A percentile compares a stretch with the other conserved stretches of the same genome.
These are phyloP conservation scores for Seira sanloemensis DNA, from an alignment of 2,888 invertebrate genomes.

Conservation along the genomic window DNA sequence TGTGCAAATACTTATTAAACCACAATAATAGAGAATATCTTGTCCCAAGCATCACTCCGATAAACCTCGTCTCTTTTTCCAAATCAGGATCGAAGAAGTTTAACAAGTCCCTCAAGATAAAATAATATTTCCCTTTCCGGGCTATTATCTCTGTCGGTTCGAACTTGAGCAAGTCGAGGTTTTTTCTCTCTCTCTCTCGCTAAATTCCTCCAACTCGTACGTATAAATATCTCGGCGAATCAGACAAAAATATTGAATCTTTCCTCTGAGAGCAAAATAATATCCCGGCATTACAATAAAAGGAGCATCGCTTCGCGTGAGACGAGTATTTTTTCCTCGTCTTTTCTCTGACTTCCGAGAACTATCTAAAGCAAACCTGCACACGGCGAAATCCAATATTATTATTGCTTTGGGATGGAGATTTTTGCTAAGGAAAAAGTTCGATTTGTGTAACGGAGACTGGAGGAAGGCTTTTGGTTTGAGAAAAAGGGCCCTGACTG, in stretches of 20 bases:
- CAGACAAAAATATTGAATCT: background rate
- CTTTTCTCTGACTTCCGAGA: background rate
- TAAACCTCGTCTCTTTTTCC: slow-evolving; percentile 21
- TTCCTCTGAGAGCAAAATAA: background rate
- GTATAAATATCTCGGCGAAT: background rate
- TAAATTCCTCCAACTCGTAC: background rate
- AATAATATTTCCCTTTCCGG: background rate
- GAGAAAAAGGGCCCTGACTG: background rate
- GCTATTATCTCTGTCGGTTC: background rate
- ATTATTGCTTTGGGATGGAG: background rate
- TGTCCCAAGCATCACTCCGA: slow-evolving; percentile 19
- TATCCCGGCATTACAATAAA: background rate
- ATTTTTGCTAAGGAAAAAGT: background rate
- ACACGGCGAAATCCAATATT: background rate
- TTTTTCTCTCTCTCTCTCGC: background rate
- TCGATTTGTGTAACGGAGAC: background rate
- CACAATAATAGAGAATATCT: slow-evolving; percentile 28
- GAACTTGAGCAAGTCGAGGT: background rate
- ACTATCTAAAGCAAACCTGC: background rate
- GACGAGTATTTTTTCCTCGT: background rate
- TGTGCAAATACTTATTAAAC: slow-evolving; percentile 49
- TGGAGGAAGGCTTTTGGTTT: background rate
- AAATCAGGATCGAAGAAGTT: no score
- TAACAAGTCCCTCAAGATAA: background rate
- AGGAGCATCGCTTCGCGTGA: background rate